Base-by-base conservation (phyloP, 2,113 vertebrate genomes). In the Epinephelus cyanopodus region DNA sequence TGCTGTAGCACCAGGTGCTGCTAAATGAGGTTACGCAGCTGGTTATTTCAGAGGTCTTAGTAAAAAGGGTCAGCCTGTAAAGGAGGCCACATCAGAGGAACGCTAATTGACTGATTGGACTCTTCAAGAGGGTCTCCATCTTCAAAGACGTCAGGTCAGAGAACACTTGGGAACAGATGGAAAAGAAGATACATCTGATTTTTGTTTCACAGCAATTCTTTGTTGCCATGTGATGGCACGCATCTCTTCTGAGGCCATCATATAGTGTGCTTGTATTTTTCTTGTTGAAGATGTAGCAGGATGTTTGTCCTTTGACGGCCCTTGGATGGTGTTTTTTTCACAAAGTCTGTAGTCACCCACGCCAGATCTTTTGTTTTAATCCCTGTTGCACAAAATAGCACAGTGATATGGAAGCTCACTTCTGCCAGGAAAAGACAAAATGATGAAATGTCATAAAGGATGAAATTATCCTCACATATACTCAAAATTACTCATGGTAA, bases 21-120 rank as follows among this genome's bases (percentile, higher is more conserved):
- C 61, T 76, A 76, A 88, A 82, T 84, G 56, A 83, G 82, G 90
- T 87, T 79, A 85, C 86, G 85, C 92, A 92, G 90, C 91, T 92
- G 91, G 23, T 91, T 84, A 81, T 92, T 87, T 58, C 18, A 14
- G 70, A 73, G 71, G 77, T 83, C 77, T 75, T 47, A 1, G 73
- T 80, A 84, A 80, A 83, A 83, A 88, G 79, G 76, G 77, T 85
- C 84, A 76, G 80, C 33, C 74, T 63, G 80, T 47, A 42, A 68
- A 80, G 57, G 74, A 87, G 82, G 69, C 7, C 69, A 64, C 78
- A 84, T 84, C 68, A 74, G 52, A 84, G 69, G 77, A 82, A 58
- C n/a, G 21, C 80, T 92, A 87, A 89, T 87, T 78, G 62, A 68
- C 69, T 83, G 82, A 87, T 37, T 76, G 75, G 74, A 79, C 64